Base-by-base conservation (phyloP, 2,888 invertebrate genomes). In the Patella ulyssiponensis region DNA sequence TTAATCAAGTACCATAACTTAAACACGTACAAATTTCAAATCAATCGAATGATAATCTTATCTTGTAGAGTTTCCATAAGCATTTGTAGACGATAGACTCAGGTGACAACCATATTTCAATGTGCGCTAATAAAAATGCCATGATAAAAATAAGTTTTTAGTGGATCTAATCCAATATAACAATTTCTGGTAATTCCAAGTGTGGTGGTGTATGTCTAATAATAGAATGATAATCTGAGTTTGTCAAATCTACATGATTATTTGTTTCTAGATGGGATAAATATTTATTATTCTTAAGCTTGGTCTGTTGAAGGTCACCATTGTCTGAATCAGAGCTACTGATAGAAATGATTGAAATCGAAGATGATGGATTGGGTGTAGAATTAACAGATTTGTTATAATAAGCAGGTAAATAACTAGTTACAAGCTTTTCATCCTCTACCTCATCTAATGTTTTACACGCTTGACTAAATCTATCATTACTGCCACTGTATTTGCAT, bases 271-370 rank as follows among this genome's bases (percentile, higher is more conserved):
- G 20, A 3, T 3, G 23, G 3, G 20, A 11, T 54, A 53, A 20
- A 23, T 73, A 27, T 12, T 73, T 56, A 17, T 56, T 33, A 3
- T 20, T 64, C 14, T 23, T 64, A 20, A 23, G 11, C 23, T 64
- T 64, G 2, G 20, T 64, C 15, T 20, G 64, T 12, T 23, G 20
- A 64, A 64, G 23, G 23, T 64, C 64, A 7, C 64, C 64, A 64
- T 20, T 64, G 3, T 64, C 64, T 23, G 64, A 64, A 64, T 64
- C 64, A 23, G 64, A 64, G 23, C 64, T 64, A 64, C 64, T 64
- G 64, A 64, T 64, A 12, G 64, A 64, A 23, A 64, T 64, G 20
- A 64, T 23, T 11, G 64, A 64, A 23, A 23, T 23, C 3, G 20
- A 23, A 4, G 64, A 64, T 11, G 23, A 20, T 23, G 4, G 4